Conservation (phyloP, 2,113 vertebrate species). For the Peucedramus taeniatus region DNA sequence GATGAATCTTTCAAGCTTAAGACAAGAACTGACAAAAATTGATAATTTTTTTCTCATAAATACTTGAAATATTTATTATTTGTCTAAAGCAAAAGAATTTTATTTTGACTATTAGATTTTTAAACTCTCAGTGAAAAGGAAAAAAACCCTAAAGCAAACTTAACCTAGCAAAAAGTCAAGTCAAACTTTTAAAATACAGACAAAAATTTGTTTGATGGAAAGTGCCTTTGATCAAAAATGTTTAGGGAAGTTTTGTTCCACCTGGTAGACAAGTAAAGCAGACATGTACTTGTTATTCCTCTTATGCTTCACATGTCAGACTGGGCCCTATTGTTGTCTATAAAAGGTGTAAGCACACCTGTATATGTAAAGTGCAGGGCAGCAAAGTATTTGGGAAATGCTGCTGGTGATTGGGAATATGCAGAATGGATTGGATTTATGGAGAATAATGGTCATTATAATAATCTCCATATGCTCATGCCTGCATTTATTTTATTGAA, state of each 20-base stretch:
- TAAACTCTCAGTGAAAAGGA: neutral
- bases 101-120: neutral
- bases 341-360: neutral
- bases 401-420: neutral
- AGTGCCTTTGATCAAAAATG: constrained; percentile 51
- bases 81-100: neutral
- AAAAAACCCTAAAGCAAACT: neutral
- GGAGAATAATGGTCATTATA: neutral
- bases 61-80: neutral
- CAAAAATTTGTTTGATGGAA: constrained; percentile 44
- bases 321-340: neutral
- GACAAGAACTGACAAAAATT: neutral
- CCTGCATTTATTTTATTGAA: neutral
- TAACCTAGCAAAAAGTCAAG: neutral
- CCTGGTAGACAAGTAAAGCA: constrained; percentile 25
- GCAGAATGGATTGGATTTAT: neutral
- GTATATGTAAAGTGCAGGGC: neutral
- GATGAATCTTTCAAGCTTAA: neutral
- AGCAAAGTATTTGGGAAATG: neutral
- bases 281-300: constrained; percentile 3
- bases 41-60: neutral
- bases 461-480: neutral
- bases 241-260: constrained; percentile 49
- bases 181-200: constrained; percentile 22
- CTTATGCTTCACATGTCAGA: neutral